Base-by-base conservation (phyloP, 2,888 invertebrate genomes). In the Ormyrus thymus region DNA sequence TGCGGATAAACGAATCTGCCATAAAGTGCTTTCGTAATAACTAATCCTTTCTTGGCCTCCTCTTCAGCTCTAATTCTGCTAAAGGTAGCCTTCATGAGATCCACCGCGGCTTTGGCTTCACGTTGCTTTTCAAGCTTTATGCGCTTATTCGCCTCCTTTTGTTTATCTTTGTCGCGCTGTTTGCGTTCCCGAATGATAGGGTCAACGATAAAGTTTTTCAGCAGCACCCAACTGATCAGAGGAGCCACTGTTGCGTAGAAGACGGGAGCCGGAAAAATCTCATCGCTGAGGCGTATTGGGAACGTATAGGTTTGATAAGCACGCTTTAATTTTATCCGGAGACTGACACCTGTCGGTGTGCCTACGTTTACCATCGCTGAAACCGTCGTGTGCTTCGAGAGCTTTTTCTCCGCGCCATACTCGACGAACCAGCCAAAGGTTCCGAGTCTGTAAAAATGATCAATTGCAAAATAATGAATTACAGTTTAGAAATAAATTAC, bases 201-300 rank as follows among this genome's bases (percentile, higher is more conserved):
- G 84, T 97, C 97, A 13, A 98, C 93, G 11, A 98, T 91, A 0
- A 97, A 92, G 85, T 95, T 96, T 90, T 97, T 97, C 0, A 97
- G 91, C 0, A 96, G 90, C 72, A 95, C 91, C 93, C 96, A 97
- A 1, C 94, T 93, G 53, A 97, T 91, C 11, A 97, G 83, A 0
- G 98, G 98, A n/a, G 96, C 93, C 0, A 97, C 91, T 0, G 98
- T 97, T 10, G 97, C 98, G 89, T 98, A 98, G 89, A 98, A 96
- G 58, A 98, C 92, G 0, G 98, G 97, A 29, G 96, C 95, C 0
- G 97, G 97, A 86, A 97, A 92, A 29, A 98, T 92, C 87, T 97
- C 97, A 86, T 98, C 97, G 85, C 97, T 97, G 43, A 98, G 90
- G 84, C 97, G 95, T 82, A 98, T 96, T 0, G 98, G 97, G 84